Percentiles rank a stretch among this genome's conserved stretches.
Evolutionary conservation across 2,113 vertebrate genomes (phyloP).

Genomic region (Bufo bufo): DNA sequence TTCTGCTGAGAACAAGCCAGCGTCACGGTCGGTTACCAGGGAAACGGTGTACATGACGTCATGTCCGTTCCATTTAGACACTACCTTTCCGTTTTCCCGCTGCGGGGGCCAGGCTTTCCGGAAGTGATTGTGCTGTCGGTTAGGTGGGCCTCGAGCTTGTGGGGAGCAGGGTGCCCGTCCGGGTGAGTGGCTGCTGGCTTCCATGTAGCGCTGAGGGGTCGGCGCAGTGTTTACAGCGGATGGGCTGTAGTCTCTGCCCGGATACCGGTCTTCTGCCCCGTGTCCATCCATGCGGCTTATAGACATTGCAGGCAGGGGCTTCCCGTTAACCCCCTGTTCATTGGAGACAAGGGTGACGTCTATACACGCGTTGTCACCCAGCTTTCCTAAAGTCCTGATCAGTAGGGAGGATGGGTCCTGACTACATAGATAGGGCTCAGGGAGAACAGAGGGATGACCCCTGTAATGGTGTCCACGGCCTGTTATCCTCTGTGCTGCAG

Average conservation of each 20-base stretch:
- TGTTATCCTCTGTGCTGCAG: too few relatives aligned
- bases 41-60: background rate
- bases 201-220: background rate
- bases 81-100: background rate
- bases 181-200: conserved; percentile 46
- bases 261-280: too few relatives aligned
- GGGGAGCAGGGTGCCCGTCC: conserved; percentile 59
- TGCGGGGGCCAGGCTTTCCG: conserved; percentile 50
- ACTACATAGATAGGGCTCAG: too few relatives aligned
- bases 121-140: conserved; percentile 59
- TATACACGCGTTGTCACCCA: too few relatives aligned
- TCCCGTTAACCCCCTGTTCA: too few relatives aligned
- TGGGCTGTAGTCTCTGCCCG: too few relatives aligned
- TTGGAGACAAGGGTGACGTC: too few relatives aligned
- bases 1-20: background rate
- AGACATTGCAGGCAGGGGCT: too few relatives aligned
- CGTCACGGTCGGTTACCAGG: background rate
- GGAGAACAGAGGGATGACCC: too few relatives aligned
- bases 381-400: background rate
- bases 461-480: background rate
- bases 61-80: too few relatives aligned
- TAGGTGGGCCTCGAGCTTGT: conserved; percentile 57
- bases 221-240: background rate
- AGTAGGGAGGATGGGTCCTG: background rate
- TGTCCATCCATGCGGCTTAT: too few relatives aligned